phyloP scores from a whole-genome alignment of 2,888 invertebrate genomes.

The Apamea monoglypha region DNA sequence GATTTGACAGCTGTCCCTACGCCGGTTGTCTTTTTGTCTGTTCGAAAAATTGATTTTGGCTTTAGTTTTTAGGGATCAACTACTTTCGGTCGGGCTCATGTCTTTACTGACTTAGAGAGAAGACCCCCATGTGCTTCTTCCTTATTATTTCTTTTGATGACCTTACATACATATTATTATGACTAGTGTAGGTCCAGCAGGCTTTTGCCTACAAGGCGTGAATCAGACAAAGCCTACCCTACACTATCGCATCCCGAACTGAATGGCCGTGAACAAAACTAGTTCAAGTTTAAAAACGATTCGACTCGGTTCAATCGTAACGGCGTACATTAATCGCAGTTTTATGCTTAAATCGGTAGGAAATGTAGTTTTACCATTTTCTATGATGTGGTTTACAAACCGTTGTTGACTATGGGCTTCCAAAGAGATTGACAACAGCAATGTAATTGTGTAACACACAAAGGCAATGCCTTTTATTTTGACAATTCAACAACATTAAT shows the following conservation, averaged over 20 bases:
- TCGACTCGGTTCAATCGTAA: constrained; percentile 21
- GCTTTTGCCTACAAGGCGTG: background rate
- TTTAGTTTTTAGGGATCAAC: too few relatives aligned
- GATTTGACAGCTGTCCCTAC: too few relatives aligned
- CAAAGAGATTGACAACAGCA: background rate
- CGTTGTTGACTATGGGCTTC: background rate
- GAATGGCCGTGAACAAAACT: constrained; percentile 43
- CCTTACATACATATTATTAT: background rate
- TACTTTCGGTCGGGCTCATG: too few relatives aligned
- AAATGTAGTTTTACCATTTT: background rate
- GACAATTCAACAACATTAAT: background rate
- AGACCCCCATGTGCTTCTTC: background rate
- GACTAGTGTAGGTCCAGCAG: background rate
- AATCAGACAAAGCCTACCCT: constrained; percentile 10
- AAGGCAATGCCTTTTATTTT: background rate
- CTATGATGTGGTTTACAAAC: background rate
- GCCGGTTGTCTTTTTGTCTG: too few relatives aligned
- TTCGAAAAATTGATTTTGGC: too few relatives aligned
- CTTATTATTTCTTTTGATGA: background rate
- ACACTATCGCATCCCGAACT: constrained; percentile 27
- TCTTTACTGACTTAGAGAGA: too few relatives aligned
- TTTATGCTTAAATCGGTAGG: background rate
- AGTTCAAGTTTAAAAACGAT: constrained; percentile 53
- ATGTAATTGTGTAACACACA: background rate
- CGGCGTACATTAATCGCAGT: constrained; percentile 15